Evolutionary conservation across 2,113 vertebrate genomes (phyloP).

Genomic region (Poeciliopsis turrubarensis): DNA sequence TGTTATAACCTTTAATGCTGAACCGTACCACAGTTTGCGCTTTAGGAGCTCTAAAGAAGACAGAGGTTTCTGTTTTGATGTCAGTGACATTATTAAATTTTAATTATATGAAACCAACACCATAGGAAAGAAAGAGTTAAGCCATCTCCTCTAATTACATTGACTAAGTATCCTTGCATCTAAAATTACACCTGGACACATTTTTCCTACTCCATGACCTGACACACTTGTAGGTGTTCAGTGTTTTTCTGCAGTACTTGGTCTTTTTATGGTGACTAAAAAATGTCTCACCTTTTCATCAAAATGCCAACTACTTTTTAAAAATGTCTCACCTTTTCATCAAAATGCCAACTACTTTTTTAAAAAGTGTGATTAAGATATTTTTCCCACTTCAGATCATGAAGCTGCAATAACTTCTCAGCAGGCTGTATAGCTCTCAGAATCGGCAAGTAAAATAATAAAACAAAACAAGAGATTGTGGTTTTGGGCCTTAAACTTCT

Average conservation of each 20-base stretch:
- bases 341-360: no score
- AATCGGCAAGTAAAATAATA: no score
- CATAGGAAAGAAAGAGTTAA: conserved; percentile 8
- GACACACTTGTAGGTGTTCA: neutral
- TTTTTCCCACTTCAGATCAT: no score
- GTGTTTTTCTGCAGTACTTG: neutral
- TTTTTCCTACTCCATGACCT: conserved; percentile 6
- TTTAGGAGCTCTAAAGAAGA: neutral
- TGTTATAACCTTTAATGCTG: neutral
- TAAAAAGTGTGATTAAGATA: no score
- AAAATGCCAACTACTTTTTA: no score
- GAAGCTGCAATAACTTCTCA: no score
- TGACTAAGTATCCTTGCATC: conserved; percentile 6
- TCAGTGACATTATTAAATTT: conserved; percentile 41
- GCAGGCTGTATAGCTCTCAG: no score
- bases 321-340: neutral
- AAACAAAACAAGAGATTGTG: no score
- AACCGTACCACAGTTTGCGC: neutral
- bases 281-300: neutral
- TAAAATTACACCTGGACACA: conserved; percentile 18
- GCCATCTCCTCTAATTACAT: conserved; percentile 44
- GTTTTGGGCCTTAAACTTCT: no score
- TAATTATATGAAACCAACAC: conserved; percentile 42
- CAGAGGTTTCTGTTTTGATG: conserved; percentile 8
- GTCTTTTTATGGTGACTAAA: neutral